A percentile compares a stretch with the other conserved stretches of the same genome.
Conservation (phyloP, 2,113 vertebrate genomes). For the Xenopus borealis region DNA sequence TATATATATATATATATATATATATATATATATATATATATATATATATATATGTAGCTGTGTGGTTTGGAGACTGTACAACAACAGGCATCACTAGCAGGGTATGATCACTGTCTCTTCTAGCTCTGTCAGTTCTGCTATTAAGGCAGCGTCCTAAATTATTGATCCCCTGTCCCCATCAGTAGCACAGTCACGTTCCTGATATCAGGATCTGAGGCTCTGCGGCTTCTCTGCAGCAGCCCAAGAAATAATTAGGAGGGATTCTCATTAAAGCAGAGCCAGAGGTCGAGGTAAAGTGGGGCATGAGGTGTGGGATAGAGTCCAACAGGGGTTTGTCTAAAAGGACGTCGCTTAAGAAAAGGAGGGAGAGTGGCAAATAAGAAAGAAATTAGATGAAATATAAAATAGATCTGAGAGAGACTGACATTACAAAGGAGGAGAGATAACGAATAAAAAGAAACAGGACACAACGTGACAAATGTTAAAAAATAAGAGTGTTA, state of each 20-base stretch:
- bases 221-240: slow-evolving; percentile 84
- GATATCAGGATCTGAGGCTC: slow-evolving; percentile 81
- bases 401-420: slow-evolving; percentile 18
- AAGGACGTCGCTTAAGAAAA: slow-evolving; percentile 16
- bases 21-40: too few relatives aligned
- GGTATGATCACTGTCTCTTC: slow-evolving; percentile 80
- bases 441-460: neutral
- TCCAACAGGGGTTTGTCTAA: slow-evolving; percentile 5
- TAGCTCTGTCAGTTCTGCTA: slow-evolving; percentile 79
- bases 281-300: slow-evolving; percentile 57
- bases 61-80: neutral
- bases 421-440: slow-evolving; percentile 17
- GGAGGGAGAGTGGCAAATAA: neutral
- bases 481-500: too few relatives aligned
- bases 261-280: slow-evolving; percentile 94
- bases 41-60: too few relatives aligned
- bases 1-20: too few relatives aligned
- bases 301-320: slow-evolving; percentile 48
- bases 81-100: slow-evolving; percentile 46
- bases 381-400: slow-evolving; percentile 55
- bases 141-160: slow-evolving; percentile 94
- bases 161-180: slow-evolving; percentile 95
- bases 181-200: slow-evolving; percentile 93
- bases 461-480: neutral
- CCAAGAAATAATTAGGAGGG: slow-evolving; percentile 98